Conservation (phyloP, 2,113 vertebrate species). For the Malurus elegans region DNA sequence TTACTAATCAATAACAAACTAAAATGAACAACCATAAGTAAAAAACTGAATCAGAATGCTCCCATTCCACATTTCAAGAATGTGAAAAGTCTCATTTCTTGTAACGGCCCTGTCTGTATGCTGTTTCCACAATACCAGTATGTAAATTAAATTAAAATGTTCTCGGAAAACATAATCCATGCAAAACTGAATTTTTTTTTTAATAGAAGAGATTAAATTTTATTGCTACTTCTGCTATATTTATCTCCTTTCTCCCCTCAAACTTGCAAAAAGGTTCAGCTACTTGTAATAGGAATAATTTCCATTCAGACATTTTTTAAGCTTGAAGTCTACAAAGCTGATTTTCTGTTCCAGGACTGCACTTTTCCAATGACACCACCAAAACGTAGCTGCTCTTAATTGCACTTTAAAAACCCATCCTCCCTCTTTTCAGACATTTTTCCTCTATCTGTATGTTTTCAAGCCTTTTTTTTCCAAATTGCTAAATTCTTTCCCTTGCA, state of each 20-base stretch:
- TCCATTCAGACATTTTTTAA: background rate
- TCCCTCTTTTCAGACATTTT: background rate
- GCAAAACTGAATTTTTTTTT: background rate
- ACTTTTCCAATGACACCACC: background rate
- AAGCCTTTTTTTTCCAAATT: background rate
- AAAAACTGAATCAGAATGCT: background rate
- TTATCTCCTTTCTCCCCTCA: background rate
- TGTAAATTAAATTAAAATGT: background rate
- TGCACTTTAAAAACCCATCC: background rate
- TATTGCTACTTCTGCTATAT: background rate
- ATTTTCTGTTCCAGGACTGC: background rate
- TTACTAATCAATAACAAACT: background rate
- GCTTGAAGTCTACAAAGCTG: background rate
- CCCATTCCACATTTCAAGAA: background rate
- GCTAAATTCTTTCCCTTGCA: background rate
- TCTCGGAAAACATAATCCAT: background rate
- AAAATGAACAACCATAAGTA: background rate
- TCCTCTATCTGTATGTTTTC: background rate
- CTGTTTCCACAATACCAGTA: background rate
- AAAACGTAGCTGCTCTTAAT: background rate
- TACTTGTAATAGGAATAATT: background rate
- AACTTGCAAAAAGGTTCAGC: background rate
- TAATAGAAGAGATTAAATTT: background rate
- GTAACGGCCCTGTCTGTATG: background rate
- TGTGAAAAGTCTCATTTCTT: background rate